Base-by-base conservation (phyloP, 2,113 vertebrate genomes). In the Urocolius indicus region DNA sequence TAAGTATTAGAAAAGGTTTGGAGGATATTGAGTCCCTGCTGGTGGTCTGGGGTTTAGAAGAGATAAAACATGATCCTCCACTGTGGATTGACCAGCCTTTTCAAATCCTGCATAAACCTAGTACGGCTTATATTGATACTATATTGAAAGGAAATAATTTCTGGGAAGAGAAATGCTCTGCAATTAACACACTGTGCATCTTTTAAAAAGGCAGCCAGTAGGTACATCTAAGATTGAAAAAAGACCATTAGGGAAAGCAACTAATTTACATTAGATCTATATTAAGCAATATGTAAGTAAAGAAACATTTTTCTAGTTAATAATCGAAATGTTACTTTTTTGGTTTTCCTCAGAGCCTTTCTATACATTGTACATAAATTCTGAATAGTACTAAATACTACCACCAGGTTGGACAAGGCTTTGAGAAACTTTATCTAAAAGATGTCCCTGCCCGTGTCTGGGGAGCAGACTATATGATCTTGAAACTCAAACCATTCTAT, bases 61-160 rank as follows among this genome's bases (percentile, higher is more conserved):
- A 96, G 93, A 88, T 95, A 95, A 97, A 95, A 96, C 73, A 79
- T 92, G 90, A 97, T 92, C 88, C 87, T 93, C 72, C 62, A 63
- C 57, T 84, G 61, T 77, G 75, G 79, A 93, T 48, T 95, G 92
- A 93, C 68, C 82, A 94, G 85, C 10, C 67, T 90, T 90, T 90
- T 95, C 55, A 91, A 93, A 96, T 78, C 92, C 92, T 49, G 45
- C 0, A 0, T 74, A 94, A 95, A 89, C 65, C 67, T 63, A 74
- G 38, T 45, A 81, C 85, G 30, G 59, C 48, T 96, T 88, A 95
- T 58, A 88, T 20, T 90, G 54, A 36, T 30, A 20, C 43, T 85
- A 84, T 81, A 95, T 46, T 86, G 61, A 96, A 93, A 32, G 27
- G 61, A 93, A 96, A 49, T 61, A 63, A 90, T 68, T 41, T 67